Conservation (phyloP, 2,113 vertebrate genomes). For the Bujurquina vittata region DNA sequence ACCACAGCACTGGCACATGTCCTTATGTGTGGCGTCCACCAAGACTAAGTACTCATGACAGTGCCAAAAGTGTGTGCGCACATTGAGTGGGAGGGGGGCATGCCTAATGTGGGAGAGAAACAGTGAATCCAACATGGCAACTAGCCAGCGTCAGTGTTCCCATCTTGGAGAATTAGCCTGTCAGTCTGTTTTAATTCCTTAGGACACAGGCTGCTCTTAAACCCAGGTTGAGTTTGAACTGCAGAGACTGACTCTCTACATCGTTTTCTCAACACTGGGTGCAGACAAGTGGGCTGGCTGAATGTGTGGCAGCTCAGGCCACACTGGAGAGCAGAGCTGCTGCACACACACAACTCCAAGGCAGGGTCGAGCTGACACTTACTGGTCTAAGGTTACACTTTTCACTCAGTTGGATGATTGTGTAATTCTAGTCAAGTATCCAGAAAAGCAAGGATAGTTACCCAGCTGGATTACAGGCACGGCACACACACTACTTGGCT, state of each 20-base stretch:
- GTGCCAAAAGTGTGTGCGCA: constrained; percentile 56
- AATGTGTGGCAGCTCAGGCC: constrained; percentile 19
- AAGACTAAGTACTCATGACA: constrained; percentile 68
- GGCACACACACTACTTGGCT: neutral
- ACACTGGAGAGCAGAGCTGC: constrained; percentile 9
- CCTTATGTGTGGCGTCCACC: constrained; percentile 56
- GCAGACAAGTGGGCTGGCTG: constrained; percentile 35
- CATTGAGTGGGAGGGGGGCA: constrained; percentile 47
- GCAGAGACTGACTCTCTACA: constrained; percentile 22
- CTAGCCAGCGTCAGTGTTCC: constrained; percentile 60
- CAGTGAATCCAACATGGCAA: constrained; percentile 63
- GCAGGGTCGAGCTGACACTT: constrained; percentile 33
- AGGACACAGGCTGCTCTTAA: constrained; percentile 51
- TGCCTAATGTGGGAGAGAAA: constrained; percentile 70
- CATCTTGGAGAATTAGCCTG: constrained; percentile 61
- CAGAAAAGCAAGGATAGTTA: neutral
- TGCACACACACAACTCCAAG: neutral
- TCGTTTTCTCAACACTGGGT: constrained; percentile 36
- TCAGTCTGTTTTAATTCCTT: constrained; percentile 58
- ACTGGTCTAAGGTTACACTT: neutral
- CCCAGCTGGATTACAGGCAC: neutral
- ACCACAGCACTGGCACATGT: constrained; percentile 58
- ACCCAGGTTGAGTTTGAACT: constrained; percentile 44
- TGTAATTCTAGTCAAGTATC: neutral
- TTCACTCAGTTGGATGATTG: neutral